Conservation (phyloP, 2,888 invertebrate genomes). For the Eilema caniola region DNA sequence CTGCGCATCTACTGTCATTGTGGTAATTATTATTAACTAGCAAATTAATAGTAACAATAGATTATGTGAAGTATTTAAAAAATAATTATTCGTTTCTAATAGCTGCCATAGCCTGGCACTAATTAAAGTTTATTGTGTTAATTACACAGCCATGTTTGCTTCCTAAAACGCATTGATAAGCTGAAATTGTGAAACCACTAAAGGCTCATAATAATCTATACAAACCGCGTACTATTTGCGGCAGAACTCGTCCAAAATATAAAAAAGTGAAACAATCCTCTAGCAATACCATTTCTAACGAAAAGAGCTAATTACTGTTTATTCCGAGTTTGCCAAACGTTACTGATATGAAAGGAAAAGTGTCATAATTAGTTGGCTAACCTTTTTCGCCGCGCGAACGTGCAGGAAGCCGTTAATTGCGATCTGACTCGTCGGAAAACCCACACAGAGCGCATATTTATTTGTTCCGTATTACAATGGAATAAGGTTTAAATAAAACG, state of each 20-base stretch:
- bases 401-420: slow-evolving; percentile 71
- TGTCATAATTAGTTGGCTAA: slow-evolving; percentile 69
- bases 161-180: neutral
- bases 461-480: slow-evolving; percentile 33
- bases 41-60: too few relatives aligned
- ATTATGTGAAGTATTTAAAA: too few relatives aligned
- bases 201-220: neutral
- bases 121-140: too few relatives aligned
- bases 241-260: neutral
- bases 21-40: too few relatives aligned
- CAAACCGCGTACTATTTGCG: neutral
- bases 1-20: too few relatives aligned
- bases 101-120: too few relatives aligned
- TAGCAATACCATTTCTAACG: slow-evolving; percentile 22
- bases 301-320: slow-evolving; percentile 42
- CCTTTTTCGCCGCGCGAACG: slow-evolving; percentile 58
- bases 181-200: neutral
- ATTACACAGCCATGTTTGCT: neutral
- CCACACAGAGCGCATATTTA: slow-evolving; percentile 28
- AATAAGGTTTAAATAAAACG: slow-evolving; percentile 46
- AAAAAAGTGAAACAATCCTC: slow-evolving; percentile 9
- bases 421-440: slow-evolving; percentile 53
- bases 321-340: slow-evolving; percentile 38
- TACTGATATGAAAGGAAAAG: slow-evolving; percentile 57
- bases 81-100: too few relatives aligned